Evolutionary conservation across 2,113 vertebrate species (phyloP), one percentile per base, ranked within the genome.

Genomic region (Grus americana): DNA sequence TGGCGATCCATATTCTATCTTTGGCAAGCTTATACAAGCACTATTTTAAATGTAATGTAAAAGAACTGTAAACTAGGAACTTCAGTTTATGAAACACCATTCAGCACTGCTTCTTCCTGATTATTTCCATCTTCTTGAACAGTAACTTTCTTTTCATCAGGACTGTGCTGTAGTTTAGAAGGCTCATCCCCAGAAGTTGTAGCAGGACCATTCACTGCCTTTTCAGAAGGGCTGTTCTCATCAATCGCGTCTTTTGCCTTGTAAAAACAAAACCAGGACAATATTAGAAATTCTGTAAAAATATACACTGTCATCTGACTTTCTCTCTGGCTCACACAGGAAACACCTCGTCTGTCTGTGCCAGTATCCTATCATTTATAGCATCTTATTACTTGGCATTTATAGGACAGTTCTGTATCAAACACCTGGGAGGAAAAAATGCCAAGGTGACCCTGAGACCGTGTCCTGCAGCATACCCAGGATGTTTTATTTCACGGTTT

Each of bases 11-110:
- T 98, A 98, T 98, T 99, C 99, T 99, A 99, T 99, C 99, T 99
- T 99, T 99, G 99, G 99, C 99, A 99, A 99, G 99, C 99, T 99
- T 98, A 98, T 99, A 99, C 99, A 99, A 99, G 99, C 99, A 99
- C 99, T 99, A 99, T 99, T 99, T 98, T 99, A 98, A 98, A 99
- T 98, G 98, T 98, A 98, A 98, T 98, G 98, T 98, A 98, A 96
- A 97, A 98, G 98, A 98, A 98, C 98, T 98, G 98, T 98, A 98
- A 98, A 98, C 98, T 98, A 98, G 97, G 98, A 98, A 98, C 97
- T 97, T 98, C 97, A 97, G 97, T 98, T 99, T 99, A 99, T 97
- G 99, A 99, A 98, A 99, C 98, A 96, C 99, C 99, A 83, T 99
- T 99, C 93, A 99, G 98, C 89, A 99, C 99, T 82, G 98, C 98